These are phyloP conservation scores for Rachycentron canadum DNA, from an alignment of 2,797 vertebrate genomes.

Conservation along the genomic window DNA sequence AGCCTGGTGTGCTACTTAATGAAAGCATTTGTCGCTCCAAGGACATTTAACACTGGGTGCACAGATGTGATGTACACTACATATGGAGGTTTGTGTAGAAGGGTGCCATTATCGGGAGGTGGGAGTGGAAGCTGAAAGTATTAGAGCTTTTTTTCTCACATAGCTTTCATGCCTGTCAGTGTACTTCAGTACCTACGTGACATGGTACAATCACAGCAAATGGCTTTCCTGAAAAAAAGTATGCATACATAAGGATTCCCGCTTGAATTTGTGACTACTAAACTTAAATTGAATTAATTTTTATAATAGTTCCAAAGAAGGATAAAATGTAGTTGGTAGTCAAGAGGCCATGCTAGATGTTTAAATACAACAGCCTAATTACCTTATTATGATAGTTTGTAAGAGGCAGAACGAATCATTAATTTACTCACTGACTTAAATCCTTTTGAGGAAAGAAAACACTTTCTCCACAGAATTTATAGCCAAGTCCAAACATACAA, in stretches of 20 bases:
- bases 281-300: neutral
- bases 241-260: neutral
- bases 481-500: neutral
- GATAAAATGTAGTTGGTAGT: neutral
- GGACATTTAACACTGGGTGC: neutral
- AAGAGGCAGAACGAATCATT: conserved; percentile 4
- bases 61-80: neutral
- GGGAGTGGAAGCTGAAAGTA: conserved; percentile 6
- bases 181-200: neutral
- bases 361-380: neutral
- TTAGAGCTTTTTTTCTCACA: conserved; percentile 11
- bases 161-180: conserved; percentile 5
- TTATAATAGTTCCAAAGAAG: neutral
- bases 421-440: neutral
- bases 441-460: neutral
- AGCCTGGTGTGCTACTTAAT: neutral
- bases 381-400: conserved; percentile 5
- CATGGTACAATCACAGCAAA: conserved; percentile 9
- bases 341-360: neutral
- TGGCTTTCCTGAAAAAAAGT: neutral
- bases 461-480: neutral
- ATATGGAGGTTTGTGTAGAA: neutral
- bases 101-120: neutral
- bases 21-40: conserved; percentile 36
- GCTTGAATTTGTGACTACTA: neutral